Evolutionary conservation across 2,888 invertebrate species (phyloP).

Genomic region (Peribatodes rhomboidaria): DNA sequence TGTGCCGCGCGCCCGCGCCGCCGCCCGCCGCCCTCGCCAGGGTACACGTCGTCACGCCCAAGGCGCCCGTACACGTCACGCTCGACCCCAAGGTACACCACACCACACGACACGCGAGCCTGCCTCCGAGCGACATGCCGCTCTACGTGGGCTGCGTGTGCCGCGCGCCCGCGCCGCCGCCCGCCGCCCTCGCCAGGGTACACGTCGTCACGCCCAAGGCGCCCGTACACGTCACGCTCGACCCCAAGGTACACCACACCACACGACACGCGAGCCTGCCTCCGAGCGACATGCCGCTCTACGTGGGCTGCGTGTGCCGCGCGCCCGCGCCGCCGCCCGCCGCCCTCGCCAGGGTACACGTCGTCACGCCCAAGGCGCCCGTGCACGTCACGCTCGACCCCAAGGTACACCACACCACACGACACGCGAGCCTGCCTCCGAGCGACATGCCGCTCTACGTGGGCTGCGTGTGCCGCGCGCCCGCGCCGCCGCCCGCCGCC

Average conservation of each 20-base stretch:
- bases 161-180: slow-evolving; percentile 56
- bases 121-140: slow-evolving; percentile 93
- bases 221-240: slow-evolving; percentile 94
- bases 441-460: slow-evolving; percentile 89
- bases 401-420: too few relatives aligned
- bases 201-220: slow-evolving; percentile 92
- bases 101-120: too few relatives aligned
- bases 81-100: slow-evolving; percentile 87
- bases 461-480: slow-evolving; percentile 61
- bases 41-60: slow-evolving; percentile 89
- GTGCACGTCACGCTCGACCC: slow-evolving; percentile 94
- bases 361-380: slow-evolving; percentile 94
- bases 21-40: slow-evolving; percentile 65
- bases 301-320: slow-evolving; percentile 61
- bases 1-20: slow-evolving; percentile 60
- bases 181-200: slow-evolving; percentile 66
- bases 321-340: slow-evolving; percentile 57
- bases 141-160: slow-evolving; percentile 59
- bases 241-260: slow-evolving; percentile 77
- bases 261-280: slow-evolving; percentile 92
- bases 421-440: slow-evolving; percentile 91
- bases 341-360: slow-evolving; percentile 69
- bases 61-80: slow-evolving; percentile 96
- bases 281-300: slow-evolving; percentile 90
- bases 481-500: slow-evolving; percentile 59